Evolutionary conservation across 92 coral and sea anemone species (phyloP).

Genomic region (Porites lobata): DNA sequence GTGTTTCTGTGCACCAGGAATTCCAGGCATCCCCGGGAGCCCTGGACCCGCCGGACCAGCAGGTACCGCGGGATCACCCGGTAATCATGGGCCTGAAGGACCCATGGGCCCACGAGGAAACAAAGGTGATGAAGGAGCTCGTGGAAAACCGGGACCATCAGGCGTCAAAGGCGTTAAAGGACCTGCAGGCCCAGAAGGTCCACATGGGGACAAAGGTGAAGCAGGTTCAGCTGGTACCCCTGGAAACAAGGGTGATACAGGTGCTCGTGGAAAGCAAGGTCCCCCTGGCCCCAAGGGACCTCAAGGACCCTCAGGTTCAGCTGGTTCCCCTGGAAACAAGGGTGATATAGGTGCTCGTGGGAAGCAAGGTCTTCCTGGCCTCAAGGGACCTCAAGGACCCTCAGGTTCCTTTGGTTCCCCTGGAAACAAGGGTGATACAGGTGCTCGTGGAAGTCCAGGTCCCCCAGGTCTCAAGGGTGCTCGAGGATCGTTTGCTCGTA

Average conservation of each 20-base stretch:
- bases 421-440: no score
- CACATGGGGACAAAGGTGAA: neutral
- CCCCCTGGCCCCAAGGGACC: neutral
- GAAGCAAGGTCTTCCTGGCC: no score
- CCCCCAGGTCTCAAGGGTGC: no score
- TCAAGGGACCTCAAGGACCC: no score
- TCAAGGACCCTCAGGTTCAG: no score
- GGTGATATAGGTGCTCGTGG: no score
- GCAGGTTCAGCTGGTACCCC: neutral
- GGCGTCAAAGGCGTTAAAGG: constrained; percentile 2
- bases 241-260: neutral
- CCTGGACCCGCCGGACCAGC: constrained; percentile 28
- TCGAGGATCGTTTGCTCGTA: no score
- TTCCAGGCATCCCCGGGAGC: constrained; percentile 36
- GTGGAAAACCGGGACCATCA: neutral
- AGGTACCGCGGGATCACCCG: constrained; percentile 34
- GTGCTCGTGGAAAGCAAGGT: constrained; percentile 5
- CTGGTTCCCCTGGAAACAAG: no score
- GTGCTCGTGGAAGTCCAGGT: no score
- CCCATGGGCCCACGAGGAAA: constrained; percentile 22
- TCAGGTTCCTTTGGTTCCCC: neutral
- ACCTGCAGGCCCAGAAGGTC: neutral
- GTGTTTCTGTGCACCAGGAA: constrained; percentile 6
- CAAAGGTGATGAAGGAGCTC: constrained; percentile 4
- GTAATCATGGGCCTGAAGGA: constrained; percentile 16